These are phyloP conservation scores for Lapara coniferarum DNA, from an alignment of 2,888 invertebrate genomes.

Conservation along the genomic window DNA sequence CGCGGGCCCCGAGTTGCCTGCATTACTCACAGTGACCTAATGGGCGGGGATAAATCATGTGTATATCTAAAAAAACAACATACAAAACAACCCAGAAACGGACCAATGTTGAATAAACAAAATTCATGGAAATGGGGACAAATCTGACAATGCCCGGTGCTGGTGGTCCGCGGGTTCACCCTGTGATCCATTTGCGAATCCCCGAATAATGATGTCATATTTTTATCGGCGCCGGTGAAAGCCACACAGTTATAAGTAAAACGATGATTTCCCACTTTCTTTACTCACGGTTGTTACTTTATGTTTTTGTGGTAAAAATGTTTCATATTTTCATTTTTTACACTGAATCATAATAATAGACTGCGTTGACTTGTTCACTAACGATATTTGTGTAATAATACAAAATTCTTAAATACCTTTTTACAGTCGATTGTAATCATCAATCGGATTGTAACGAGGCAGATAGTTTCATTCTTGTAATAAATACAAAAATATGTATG, in stretches of 20 bases:
- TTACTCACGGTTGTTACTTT: not conserved
- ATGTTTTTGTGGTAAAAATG: not conserved
- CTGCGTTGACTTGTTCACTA: no score
- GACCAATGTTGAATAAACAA: conserved; percentile 77
- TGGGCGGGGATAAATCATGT: conserved; percentile 80
- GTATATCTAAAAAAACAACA: conserved; percentile 71
- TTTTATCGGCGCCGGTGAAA: conserved; percentile 27
- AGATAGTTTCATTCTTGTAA: no score
- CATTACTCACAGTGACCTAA: conserved; percentile 81
- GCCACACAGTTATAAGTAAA: conserved; percentile 7
- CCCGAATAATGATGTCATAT: conserved; percentile 49
- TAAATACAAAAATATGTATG: no score
- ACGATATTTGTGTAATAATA: no score
- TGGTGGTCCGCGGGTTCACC: conserved; percentile 65
- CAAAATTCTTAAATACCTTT: no score
- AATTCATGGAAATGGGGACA: conserved; percentile 82
- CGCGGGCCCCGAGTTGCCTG: conserved; percentile 61
- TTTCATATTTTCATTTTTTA: no score
- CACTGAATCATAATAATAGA: no score
- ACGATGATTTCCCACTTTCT: conserved; percentile 19
- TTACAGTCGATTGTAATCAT: no score
- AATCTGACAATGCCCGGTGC: conserved; percentile 72
- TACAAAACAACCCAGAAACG: conserved; percentile 67
- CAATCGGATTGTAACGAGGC: no score
- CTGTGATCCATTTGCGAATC: conserved; percentile 60